These are phyloP conservation scores for Talpa occidentalis DNA, from an alignment of 2,113 vertebrate genomes.

Conservation along the genomic window DNA sequence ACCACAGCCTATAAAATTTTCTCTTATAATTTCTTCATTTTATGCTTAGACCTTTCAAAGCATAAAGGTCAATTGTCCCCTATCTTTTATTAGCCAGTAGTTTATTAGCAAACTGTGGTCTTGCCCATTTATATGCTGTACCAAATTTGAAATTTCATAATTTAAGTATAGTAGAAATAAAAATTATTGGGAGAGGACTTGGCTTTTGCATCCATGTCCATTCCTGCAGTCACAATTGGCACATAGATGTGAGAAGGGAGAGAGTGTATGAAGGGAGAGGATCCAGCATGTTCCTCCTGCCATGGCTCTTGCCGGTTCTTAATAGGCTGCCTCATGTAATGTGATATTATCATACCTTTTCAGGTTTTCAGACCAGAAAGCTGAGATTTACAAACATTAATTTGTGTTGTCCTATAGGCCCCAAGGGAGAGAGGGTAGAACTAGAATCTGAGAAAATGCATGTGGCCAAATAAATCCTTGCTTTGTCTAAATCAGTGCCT, in stretches of 20 bases:
- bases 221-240: neutral
- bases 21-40: neutral
- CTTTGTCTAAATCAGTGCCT: neutral
- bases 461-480: neutral
- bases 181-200: neutral
- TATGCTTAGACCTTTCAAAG: neutral
- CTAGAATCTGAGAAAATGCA: neutral
- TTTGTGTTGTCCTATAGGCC: neutral
- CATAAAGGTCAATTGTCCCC: neutral
- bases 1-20: slow-evolving; percentile 25
- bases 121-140: slow-evolving; percentile 5
- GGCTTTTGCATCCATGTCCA: neutral
- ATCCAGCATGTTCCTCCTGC: neutral
- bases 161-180: slow-evolving; percentile 36
- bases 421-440: neutral
- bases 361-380: neutral
- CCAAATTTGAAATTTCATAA: slow-evolving; percentile 42
- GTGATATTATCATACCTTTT: neutral
- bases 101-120: slow-evolving; percentile 30
- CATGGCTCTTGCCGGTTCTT: neutral
- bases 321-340: neutral
- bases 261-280: neutral
- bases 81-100: neutral
- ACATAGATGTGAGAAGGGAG: neutral
- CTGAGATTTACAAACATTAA: neutral